Conservation (phyloP, 2,888 invertebrate species). For the Phaedon cochleariae region DNA sequence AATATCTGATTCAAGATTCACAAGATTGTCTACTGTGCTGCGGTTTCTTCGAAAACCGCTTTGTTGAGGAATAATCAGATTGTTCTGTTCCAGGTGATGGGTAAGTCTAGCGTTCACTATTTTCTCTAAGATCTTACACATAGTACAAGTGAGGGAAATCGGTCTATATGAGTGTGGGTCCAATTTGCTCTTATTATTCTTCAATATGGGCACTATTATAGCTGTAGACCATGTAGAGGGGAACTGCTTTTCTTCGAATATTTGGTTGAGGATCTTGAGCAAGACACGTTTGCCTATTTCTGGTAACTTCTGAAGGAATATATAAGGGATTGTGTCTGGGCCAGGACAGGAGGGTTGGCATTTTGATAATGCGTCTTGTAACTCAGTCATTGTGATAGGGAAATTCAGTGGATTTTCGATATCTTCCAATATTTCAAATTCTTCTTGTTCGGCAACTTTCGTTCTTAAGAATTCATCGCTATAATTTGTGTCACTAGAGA, state of each 20-base stretch:
- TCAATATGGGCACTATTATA: background rate
- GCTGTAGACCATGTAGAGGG: background rate
- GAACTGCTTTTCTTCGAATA: background rate
- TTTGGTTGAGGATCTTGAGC: background rate
- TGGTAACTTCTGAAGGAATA: background rate
- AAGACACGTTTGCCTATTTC: background rate
- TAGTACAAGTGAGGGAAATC: background rate
- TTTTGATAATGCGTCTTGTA: too few species aligned
- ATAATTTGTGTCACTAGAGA: background rate
- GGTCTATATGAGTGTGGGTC: background rate
- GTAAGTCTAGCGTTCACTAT: background rate
- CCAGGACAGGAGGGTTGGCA: background rate
- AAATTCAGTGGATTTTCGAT: too few species aligned
- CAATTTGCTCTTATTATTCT: background rate
- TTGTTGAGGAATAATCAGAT: background rate
- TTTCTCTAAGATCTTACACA: conserved; percentile 7
- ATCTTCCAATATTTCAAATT: background rate
- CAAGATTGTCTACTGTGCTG: background rate
- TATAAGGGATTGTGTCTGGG: background rate
- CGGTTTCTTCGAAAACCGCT: background rate
- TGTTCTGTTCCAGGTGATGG: background rate
- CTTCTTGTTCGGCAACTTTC: background rate
- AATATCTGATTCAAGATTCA: background rate
- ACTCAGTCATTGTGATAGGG: too few species aligned
- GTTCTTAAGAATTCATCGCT: background rate